Base-by-base conservation (phyloP, 2,113 vertebrate genomes). In the Ovis canadensis region DNA sequence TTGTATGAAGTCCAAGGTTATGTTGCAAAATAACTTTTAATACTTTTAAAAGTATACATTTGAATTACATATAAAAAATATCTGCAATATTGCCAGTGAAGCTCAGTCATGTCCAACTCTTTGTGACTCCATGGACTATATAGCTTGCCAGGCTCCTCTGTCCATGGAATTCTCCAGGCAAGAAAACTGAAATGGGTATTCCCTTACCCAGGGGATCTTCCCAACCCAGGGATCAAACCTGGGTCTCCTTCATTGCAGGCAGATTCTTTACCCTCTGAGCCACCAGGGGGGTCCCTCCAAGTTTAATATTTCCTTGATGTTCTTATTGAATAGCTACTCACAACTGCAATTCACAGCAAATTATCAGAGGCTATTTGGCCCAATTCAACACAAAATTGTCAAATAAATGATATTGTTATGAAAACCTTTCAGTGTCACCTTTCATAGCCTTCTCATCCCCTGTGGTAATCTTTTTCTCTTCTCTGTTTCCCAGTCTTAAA, bases 11-110 rank as follows among this genome's bases (percentile, higher is more conserved):
- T 55, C 12, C 55, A 67, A 81, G 55, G 5, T 50, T 88, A 78
- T 83, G n/a, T 83, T 60, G 48, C 27, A 90, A 67, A 64, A 82
- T 78, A 27, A 78, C 52, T 36, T 40, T 81, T 92, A 7, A 9
- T 87, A n/a, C 71, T n/a, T 77, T 90, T 87, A 16, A 90, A 94
- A 92, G 54, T 90, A 48, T 92, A 67, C 8, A 77, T 82, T 96
- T 74, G 45, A 85, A 50, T 90, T 71, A 50, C 82, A 21, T 92
- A 0, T 96, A 60, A 92, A 82, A 81, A 89, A 31, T 78, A 45
- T 54, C 21, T 88, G 19, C 16, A 59, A 33, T 50, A 33, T 60
- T 93, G 17, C 16, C 74, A 89, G 29, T 19, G 3, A 95, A n/a
- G 21, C 5, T 74, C n/a, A 40, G 67, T 74, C 36, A 74, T 5